Base-by-base conservation (phyloP, 2,797 vertebrate genomes). In the Rhynchotus rufescens region DNA sequence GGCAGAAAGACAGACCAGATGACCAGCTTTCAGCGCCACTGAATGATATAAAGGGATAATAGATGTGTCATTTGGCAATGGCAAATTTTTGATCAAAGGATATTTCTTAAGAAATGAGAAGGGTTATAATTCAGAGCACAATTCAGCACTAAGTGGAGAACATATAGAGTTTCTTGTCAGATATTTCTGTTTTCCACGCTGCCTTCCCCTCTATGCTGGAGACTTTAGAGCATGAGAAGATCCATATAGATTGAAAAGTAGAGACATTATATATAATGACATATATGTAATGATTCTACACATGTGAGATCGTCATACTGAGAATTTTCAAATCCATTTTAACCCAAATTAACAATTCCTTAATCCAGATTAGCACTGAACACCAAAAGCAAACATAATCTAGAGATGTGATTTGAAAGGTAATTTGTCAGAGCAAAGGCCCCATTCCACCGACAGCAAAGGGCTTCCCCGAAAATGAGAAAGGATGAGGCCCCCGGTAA, bases 401-500 rank as follows among this genome's bases (percentile, higher is more conserved):
- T 82, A 0, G 1, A 80, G 56, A 52, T 44, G 32, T 4, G 34
- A 79, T 60, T 80, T 56, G 75, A 62, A 64, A 74, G 47, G 60
- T 67, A 84, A 94, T 86, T 87, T 77, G 40, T 68, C 68, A 40
- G 84, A 80, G 79, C 51, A 44, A 94, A 90, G 75, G 14, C 40
- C 47, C 40, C 22, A 1, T 10, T 65, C 85, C 86, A 36, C 40
- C 1, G 56, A 38, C 75, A 95, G 89, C 7, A 86, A 84, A 92
- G 83, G 74, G 49, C 44, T 76, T 42, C 65, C 14, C 83, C 81
- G 47, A 20, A 73, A 66, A 57, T 34, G 59, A 80, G 91, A 93
- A 92, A 91, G 92, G 88, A 94, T 94, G 75, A 95, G 92, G 10
- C 91, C 92, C 88, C 66, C 26, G n/a, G 80, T 85, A 96, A 86